A percentile compares a stretch with the other conserved stretches of the same genome.
Conservation (phyloP, 2,888 invertebrate genomes). For the Crocallis elinguaria region DNA sequence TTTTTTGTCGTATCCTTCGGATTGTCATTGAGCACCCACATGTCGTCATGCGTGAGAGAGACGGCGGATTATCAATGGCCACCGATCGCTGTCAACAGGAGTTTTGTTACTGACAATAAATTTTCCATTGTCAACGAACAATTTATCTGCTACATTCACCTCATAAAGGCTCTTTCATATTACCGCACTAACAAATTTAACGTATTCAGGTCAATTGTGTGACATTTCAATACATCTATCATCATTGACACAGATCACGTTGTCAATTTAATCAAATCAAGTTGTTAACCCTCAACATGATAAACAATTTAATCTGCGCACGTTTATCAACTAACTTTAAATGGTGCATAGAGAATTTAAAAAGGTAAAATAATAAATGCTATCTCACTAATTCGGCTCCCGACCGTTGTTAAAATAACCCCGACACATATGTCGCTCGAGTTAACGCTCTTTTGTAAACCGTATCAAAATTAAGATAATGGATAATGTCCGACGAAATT, state of each 20-base stretch:
- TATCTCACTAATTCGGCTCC: constrained; percentile 52
- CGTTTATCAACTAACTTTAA: constrained; percentile 30
- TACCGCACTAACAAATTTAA: constrained; percentile 27
- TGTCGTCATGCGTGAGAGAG: constrained; percentile 66
- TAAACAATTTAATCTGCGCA: constrained; percentile 11
- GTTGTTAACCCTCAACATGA: constrained; percentile 18
- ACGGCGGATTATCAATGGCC: constrained; percentile 76
- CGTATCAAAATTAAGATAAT: constrained; percentile 84
- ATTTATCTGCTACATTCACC: constrained; percentile 33
- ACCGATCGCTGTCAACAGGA: constrained; percentile 70
- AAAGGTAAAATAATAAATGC: constrained; percentile 45
- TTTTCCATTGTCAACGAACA: constrained; percentile 47
- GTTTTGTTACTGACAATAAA: constrained; percentile 56
- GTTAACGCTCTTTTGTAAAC: constrained; percentile 80
- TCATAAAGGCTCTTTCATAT: constrained; percentile 32
- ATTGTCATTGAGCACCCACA: constrained; percentile 61
- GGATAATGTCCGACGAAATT: constrained; percentile 76
- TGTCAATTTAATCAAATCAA: constrained; percentile 12
- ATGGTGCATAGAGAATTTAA: constrained; percentile 32
- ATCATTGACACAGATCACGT: constrained; percentile 15
- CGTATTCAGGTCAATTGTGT: constrained; percentile 22
- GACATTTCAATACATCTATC: constrained; percentile 34
- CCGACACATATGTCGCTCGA: constrained; percentile 70
- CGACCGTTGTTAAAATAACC: constrained; percentile 40
- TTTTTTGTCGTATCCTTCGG: constrained; percentile 52